Conservation (phyloP, 2,797 vertebrate genomes). For the Apogon hyalosoma region DNA sequence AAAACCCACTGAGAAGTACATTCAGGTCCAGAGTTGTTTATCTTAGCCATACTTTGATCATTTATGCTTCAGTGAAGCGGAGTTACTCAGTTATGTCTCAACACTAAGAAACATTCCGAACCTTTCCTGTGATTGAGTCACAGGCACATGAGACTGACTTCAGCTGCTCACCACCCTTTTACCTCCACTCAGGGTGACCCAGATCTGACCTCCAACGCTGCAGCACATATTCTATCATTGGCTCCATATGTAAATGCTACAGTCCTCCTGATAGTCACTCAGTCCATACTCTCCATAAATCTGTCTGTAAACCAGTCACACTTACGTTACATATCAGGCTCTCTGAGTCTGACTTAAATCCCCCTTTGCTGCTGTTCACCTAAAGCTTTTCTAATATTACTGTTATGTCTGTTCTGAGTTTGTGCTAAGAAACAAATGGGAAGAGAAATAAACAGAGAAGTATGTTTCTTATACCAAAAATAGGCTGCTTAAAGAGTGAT, state of each 20-base stretch:
- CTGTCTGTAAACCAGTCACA: constrained; percentile 52
- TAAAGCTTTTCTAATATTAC: no score
- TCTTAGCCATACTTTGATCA: not conserved
- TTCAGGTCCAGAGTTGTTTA: not conserved
- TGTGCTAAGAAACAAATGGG: no score
- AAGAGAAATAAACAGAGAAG: no score
- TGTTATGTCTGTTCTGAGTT: no score
- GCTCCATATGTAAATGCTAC: constrained; percentile 65
- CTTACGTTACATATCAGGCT: no score
- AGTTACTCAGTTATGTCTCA: not conserved
- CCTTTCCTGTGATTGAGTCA: not conserved
- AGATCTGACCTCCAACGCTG: constrained; percentile 51
- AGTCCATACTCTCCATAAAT: no score
- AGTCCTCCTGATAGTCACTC: constrained; percentile 26
- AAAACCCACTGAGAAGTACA: not conserved
- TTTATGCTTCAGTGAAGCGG: not conserved
- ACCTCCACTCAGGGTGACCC: constrained; percentile 53
- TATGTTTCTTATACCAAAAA: no score
- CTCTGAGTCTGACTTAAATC: no score
- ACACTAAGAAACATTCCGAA: constrained; percentile 2
- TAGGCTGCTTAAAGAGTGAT: no score
- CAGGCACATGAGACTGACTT: constrained; percentile 12
- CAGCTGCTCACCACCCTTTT: constrained; percentile 51
- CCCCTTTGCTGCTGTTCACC: no score
- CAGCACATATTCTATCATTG: constrained; percentile 56